Conservation (phyloP, 2,113 vertebrate genomes). For the Nesoenas mayeri region DNA sequence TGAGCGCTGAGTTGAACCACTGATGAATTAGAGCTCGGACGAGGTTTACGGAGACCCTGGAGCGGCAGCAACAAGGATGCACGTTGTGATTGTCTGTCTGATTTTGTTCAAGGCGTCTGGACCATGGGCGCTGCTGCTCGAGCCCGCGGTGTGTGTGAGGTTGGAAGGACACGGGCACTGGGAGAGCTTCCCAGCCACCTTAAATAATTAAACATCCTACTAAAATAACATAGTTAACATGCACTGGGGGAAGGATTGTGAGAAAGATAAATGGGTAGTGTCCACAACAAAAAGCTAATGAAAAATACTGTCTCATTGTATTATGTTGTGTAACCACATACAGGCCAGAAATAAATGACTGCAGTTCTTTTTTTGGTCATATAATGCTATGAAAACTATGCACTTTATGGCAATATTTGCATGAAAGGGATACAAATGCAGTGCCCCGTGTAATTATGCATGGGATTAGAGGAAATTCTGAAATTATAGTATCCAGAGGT, state of each 20-base stretch:
- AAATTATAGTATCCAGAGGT: not conserved
- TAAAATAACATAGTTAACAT: not conserved
- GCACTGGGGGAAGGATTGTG: not conserved
- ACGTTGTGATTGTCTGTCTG: accelerated
- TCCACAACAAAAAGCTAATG: slow-evolving; percentile 26
- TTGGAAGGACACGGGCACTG: not conserved
- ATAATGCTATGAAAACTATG: not conserved
- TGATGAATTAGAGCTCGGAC: not conserved
- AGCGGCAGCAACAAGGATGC: not conserved
- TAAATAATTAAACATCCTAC: not conserved
- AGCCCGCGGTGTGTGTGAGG: not conserved
- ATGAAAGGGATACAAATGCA: not conserved
- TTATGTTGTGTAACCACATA: not conserved
- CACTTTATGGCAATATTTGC: not conserved
- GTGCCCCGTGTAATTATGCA: slow-evolving; percentile 10
- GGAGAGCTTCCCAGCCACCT: not conserved
- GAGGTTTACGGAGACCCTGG: not conserved
- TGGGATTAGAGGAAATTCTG: slow-evolving; percentile 6
- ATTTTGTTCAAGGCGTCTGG: not conserved
- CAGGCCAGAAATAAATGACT: not conserved
- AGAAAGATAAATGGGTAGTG: slow-evolving; percentile 20
- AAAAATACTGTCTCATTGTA: slow-evolving; percentile 3
- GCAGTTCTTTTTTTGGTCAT: not conserved
- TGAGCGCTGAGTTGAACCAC: not conserved
- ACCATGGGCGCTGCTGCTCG: not conserved